Percentiles rank a stretch among this genome's conserved stretches.
Conservation (phyloP, 2,888 invertebrate genomes). For the Epistrophe eligans region DNA sequence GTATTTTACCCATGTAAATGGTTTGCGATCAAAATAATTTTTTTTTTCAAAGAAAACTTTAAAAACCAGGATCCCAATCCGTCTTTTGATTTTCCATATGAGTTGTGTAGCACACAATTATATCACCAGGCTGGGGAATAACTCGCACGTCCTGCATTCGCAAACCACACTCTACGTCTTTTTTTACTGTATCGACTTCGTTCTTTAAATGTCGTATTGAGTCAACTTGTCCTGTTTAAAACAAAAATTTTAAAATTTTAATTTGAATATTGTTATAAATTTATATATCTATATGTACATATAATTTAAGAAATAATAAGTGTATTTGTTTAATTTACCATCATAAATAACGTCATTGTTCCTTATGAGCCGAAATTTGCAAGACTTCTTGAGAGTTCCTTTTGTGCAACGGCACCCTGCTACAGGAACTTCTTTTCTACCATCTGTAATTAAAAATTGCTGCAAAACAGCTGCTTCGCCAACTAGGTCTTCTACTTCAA, state of each 20-base stretch:
- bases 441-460: conserved; percentile 91
- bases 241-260: too few relatives aligned
- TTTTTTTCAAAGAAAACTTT: neutral
- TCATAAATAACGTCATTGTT: conserved; percentile 87
- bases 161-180: conserved; percentile 95
- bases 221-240: conserved; percentile 86
- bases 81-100: conserved; percentile 87
- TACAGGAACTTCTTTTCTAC: conserved; percentile 91
- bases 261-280: too few relatives aligned
- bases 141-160: conserved; percentile 88
- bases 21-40: too few relatives aligned
- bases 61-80: conserved; percentile 94
- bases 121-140: conserved; percentile 90
- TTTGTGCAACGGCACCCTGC: conserved; percentile 94
- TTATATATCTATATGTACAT: too few relatives aligned
- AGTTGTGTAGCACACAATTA: conserved; percentile 90
- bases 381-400: conserved; percentile 89
- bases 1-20: too few relatives aligned
- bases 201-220: conserved; percentile 96
- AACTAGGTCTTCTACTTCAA: conserved; percentile 90
- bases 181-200: conserved; percentile 93
- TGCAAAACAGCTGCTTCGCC: conserved; percentile 95
- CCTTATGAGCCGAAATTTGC: conserved; percentile 88
- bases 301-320: too few relatives aligned
- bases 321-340: conserved; percentile 85